Evolutionary conservation across 2,888 invertebrate genomes (phyloP), one percentile per base, ranked within the genome.

Genomic region (Caenorhabditis plicata): DNA sequence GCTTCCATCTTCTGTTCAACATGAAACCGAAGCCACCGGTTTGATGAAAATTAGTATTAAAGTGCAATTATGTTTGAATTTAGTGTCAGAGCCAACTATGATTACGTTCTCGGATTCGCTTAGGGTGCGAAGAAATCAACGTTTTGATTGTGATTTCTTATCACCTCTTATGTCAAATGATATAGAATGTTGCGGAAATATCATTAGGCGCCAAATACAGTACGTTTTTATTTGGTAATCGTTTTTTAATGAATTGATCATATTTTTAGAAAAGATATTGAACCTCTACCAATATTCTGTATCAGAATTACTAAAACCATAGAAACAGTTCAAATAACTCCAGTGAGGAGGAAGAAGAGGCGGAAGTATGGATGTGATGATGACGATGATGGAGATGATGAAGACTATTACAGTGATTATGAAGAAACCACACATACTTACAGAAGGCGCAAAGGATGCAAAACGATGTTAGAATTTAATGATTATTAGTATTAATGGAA

Each of bases 271-370:
- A 13, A 22, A 19, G 17, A 20, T 22, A 11, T 19, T 9, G 57
- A 64, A n/a, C 42, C 31, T 13, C 29, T 71, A 11, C 71, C 71
- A 9, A 68, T 64, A 29, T 41, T 71, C 15, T 36, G 63, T 22
- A 70, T 70, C 23, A 20, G 47, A 31, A 25, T 63, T 4, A 46
- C 53, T 4, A 32, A 17, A 19, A 43, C 15, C 1, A 4, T 22
- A 11, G 41, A 42, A 4, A 17, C 7, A 19, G 35, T 42, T 20
- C 36, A 36, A n/a, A 35, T 17, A 20, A 2, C 44, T 15, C 43
- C 20, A 11, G 48, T 45, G 33, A 32, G 20, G n/a, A 11, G 22
- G 17, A 20, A 36, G 13, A 48, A 52, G 29, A 32, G 42, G 25
- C 43, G 53, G 43, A 49, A 54, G 32, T 42, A 57, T 32, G 22